These are phyloP conservation scores for Podarcis siculus DNA, from an alignment of 2,797 vertebrate genomes.

Conservation along the genomic window DNA sequence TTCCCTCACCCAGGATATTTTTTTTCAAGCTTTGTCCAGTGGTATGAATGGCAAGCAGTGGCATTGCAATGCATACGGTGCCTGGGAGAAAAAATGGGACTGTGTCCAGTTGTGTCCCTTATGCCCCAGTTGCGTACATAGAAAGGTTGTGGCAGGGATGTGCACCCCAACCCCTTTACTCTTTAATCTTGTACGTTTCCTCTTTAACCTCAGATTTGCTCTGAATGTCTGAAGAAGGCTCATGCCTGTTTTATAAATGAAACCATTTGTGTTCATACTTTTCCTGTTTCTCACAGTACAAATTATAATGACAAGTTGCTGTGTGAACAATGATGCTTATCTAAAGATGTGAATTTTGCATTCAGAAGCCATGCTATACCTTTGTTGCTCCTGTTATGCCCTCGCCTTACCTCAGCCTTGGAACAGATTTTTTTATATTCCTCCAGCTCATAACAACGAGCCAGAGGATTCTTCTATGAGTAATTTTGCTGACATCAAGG, in stretches of 20 bases:
- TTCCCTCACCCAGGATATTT: too few species aligned
- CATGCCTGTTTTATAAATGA: not conserved
- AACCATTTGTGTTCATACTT: not conserved
- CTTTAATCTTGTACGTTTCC: too few species aligned
- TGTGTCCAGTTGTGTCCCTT: too few species aligned
- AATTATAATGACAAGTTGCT: not conserved
- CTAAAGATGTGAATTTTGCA: not conserved
- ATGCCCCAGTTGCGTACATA: too few species aligned
- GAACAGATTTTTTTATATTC: not conserved
- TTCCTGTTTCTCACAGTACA: not conserved
- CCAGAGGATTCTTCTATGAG: not conserved
- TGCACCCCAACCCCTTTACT: too few species aligned
- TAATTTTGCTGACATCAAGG: constrained; percentile 14
- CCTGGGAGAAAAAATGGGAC: too few species aligned
- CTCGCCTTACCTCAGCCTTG: not conserved
- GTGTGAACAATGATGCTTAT: not conserved
- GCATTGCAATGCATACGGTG: too few species aligned
- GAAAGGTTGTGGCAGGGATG: too few species aligned
- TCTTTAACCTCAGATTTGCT: too few species aligned
- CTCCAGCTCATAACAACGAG: not conserved
- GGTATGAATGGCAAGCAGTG: too few species aligned
- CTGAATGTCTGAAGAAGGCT: too few species aligned
- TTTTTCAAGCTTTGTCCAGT: too few species aligned
- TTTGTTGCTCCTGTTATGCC: not conserved
- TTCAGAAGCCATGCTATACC: not conserved